Evolutionary conservation across 2,888 invertebrate genomes (phyloP).

Genomic region (Hirtodrosophila confusa): DNA sequence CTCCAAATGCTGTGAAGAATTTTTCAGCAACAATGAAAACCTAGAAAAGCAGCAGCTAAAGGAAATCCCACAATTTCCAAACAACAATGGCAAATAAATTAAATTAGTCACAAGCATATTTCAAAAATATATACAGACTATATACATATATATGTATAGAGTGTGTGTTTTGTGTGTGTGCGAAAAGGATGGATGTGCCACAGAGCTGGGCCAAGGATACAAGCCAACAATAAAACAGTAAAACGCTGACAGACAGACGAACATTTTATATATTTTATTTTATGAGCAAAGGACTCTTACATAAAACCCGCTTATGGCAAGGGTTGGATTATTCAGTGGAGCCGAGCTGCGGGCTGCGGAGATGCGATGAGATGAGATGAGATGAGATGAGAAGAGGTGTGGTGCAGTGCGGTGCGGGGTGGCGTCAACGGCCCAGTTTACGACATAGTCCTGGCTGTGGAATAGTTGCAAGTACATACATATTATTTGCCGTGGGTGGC

Average conservation of each 20-base stretch:
- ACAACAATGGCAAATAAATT: slow-evolving; percentile 77
- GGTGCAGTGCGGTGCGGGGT: neutral
- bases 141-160: slow-evolving; percentile 39
- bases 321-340: slow-evolving; percentile 40
- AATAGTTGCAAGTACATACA: slow-evolving; percentile 33
- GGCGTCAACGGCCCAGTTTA: slow-evolving; percentile 41
- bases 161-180: slow-evolving; percentile 15
- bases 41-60: slow-evolving; percentile 50
- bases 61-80: slow-evolving; percentile 74
- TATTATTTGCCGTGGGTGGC: slow-evolving; percentile 36
- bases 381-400: neutral
- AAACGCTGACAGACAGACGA: slow-evolving; percentile 31
- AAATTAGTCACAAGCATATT: slow-evolving; percentile 79
- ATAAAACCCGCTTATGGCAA: slow-evolving; percentile 66
- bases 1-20: slow-evolving; percentile 49
- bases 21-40: slow-evolving; percentile 60
- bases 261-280: slow-evolving; percentile 66
- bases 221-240: slow-evolving; percentile 57
- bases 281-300: slow-evolving; percentile 64
- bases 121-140: slow-evolving; percentile 61
- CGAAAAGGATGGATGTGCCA: slow-evolving; percentile 3
- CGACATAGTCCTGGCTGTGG: slow-evolving; percentile 47
- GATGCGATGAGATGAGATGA: neutral
- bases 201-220: slow-evolving; percentile 61
- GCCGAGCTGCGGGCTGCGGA: no score